Conservation (phyloP, 2,113 vertebrate species). For the Brachionichthys hirsutus region DNA sequence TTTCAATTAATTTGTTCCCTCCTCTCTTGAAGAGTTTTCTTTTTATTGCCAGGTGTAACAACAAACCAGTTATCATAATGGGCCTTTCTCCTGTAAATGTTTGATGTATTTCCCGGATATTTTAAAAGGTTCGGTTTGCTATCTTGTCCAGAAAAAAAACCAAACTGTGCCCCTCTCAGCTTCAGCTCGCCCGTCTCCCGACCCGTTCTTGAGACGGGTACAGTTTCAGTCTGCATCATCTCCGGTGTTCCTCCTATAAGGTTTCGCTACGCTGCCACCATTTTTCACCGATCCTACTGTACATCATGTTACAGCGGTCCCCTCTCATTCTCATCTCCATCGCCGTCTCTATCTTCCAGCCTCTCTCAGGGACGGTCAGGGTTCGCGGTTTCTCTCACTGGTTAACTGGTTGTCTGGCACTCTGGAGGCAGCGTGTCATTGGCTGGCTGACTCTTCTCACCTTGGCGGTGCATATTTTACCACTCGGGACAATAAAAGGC, state of each 20-base stretch:
- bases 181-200: constrained; percentile 7
- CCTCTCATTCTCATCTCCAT: constrained; percentile 24
- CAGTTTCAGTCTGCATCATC: constrained; percentile 49
- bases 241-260: constrained; percentile 46
- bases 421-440: constrained; percentile 71
- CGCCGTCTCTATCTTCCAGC: constrained; percentile 14
- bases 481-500: constrained; percentile 76
- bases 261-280: constrained; percentile 31
- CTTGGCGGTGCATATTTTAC: constrained; percentile 77
- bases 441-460: constrained; percentile 74
- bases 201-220: constrained; percentile 29
- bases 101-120: not conserved
- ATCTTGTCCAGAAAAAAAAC: constrained; percentile 12
- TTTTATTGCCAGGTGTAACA: not conserved
- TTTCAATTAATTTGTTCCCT: constrained; percentile 33
- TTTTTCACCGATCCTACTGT: constrained; percentile 43
- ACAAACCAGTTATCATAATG: not conserved
- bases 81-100: not conserved
- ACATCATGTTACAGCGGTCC: constrained; percentile 37
- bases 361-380: constrained; percentile 50
- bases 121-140: not conserved
- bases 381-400: constrained; percentile 58
- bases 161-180: constrained; percentile 8
- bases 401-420: constrained; percentile 69
- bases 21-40: constrained; percentile 7